Evolutionary conservation across 2,797 vertebrate species (phyloP).

Genomic region (Hylomyscus alleni): DNA sequence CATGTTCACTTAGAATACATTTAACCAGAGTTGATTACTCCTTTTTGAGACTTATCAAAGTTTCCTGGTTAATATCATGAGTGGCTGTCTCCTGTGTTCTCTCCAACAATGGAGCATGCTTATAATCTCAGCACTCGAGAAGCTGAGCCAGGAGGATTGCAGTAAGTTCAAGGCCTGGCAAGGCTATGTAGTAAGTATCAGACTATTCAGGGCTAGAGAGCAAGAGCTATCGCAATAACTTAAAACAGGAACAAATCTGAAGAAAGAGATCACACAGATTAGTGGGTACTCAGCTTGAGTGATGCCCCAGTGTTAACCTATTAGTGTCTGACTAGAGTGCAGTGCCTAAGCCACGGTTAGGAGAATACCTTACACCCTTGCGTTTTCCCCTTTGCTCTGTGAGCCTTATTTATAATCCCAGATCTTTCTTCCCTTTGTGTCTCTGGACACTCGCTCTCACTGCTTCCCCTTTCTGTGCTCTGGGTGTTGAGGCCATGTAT

Average conservation of each 20-base stretch:
- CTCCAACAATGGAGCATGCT: background rate
- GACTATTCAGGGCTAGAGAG: background rate
- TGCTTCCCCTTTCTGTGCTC: fast-evolving
- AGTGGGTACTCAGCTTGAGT: background rate
- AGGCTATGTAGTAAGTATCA: background rate
- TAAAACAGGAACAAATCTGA: background rate
- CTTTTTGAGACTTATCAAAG: background rate
- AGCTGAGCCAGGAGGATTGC: background rate
- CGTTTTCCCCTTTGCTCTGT: background rate
- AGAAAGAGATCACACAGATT: background rate
- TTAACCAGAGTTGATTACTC: background rate
- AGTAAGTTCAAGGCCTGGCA: background rate
- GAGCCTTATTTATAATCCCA: background rate
- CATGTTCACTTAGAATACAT: background rate
- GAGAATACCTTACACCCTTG: background rate
- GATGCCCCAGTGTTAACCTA: background rate
- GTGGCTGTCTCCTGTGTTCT: background rate
- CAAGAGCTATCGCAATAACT: background rate
- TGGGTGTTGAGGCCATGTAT: background rate
- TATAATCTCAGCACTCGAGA: background rate
- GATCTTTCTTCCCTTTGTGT: too few relatives aligned
- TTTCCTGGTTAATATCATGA: background rate
- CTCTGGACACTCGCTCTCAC: too few relatives aligned
- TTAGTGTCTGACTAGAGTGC: background rate
- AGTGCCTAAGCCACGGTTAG: background rate